Base-by-base conservation (phyloP, 2,888 invertebrate genomes). In the Odontocolon sp. region DNA sequence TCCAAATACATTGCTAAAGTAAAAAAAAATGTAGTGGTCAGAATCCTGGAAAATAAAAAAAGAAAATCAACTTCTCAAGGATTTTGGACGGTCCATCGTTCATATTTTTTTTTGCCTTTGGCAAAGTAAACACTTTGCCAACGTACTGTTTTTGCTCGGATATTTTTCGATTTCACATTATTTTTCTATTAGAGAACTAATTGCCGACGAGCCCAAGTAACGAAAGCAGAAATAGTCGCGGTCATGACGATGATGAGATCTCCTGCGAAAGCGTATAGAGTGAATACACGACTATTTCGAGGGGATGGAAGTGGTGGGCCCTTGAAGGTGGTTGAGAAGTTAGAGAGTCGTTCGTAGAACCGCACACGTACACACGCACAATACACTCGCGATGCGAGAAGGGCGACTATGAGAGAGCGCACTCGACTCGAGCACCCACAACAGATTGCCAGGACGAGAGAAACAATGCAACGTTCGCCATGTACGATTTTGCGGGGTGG, bases 391-490 rank as follows among this genome's bases (percentile, higher is more conserved):
- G 54, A 56, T 66, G 66, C 66, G 71, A 76, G 76, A 67, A 76
- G 76, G 71, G 76, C 76, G 71, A 61, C 71, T 70, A 86, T 80
- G 83, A 88, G n/a, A n/a, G 88, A 84, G 85, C 84, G 82, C 87
- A 72, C 79, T 87, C 84, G 87, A 89, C 83, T 89, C 86, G 86
- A 88, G 88, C 83, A 77, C 85, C 86, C 83, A 86, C 87, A 87
- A 87, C 87, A 87, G 87, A 89, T 88, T 88, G 87, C 86, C 83
- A 82, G 84, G 83, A 85, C 82, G 83, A 81, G 84, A 85, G 87
- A 89, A 88, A 89, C 88, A 88, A 88, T 87, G 81, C 84, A 79
- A 79, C 77, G 63, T 56, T 68, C 70, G 64, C 52, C 31, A 57
- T 47, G 61, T 52, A 61, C 72, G 69, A 74, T 76, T 76, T 67